Evolutionary conservation across 2,888 invertebrate species (phyloP), one percentile per base, ranked within the genome.

Genomic region (Ormyrus labotus): DNA sequence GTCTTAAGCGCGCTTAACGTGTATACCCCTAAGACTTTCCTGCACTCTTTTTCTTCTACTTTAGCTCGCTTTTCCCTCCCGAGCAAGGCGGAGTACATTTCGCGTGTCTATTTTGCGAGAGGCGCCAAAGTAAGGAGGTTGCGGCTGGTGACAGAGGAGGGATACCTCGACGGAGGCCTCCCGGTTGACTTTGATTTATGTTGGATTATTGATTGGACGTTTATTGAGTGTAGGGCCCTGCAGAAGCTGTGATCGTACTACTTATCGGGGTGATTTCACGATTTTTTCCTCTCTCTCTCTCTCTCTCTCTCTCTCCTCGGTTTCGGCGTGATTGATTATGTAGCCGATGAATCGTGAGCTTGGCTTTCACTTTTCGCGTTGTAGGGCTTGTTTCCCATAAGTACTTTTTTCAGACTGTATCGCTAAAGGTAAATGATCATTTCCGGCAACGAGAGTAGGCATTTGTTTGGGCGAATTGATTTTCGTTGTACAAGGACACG

Each of bases 181-280:
- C 34, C 3, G 3, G 34, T 34, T 78, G 78, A 78, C 78, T 78
- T 78, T 78, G 78, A 78, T 78, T 78, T 72, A 78, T 78, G 72
- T 55, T 6, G 50, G 67, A 78, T 78, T 78, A 78, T 78, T 60
- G 71, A 78, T 78, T 67, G 60, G 67, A 71, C 72, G 55, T 78
- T 78, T 78, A 78, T 78, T 78, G 78, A 77, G 76, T 63, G 76
- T 69, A 69, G 68, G 60, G 60, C 34, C 9, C 47, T 50, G 57
- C 34, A 34, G 34, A 34, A 34, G 34, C 34, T 34, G 34, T 34
- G 76, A 63, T 69, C 65, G 51, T 50, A 58, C 47, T 67, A 75
- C 68, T 76, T 76, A 76, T 76, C 68, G 47, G 47, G 61, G 61
- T 69, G 64, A 68, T 70, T 70, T 77, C 34, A 45, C 55, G 13